Conservation (phyloP, 2,113 vertebrate genomes). For the Leptocoma aspasia region DNA sequence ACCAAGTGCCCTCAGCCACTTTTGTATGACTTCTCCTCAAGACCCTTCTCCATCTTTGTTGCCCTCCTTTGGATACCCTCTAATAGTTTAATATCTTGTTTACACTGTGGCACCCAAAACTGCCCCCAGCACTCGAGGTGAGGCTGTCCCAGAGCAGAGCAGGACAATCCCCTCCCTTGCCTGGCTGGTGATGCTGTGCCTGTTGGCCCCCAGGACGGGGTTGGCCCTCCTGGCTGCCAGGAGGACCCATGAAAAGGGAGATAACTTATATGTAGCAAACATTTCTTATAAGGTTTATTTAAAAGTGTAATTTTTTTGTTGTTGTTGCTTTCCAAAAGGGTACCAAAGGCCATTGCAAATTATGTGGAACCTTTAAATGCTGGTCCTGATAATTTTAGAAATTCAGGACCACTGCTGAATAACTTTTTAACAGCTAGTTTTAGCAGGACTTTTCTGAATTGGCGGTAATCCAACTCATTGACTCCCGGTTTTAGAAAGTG, state of each 20-base stretch:
- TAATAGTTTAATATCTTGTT: not conserved
- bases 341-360: not conserved
- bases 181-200: fast-evolving
- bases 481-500: not conserved
- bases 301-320: not conserved
- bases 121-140: not conserved
- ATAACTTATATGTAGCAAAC: not conserved
- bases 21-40: fast-evolving
- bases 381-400: not conserved
- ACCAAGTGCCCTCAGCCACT: fast-evolving
- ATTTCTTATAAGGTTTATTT: not conserved
- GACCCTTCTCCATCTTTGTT: not conserved
- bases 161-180: not conserved
- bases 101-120: fast-evolving
- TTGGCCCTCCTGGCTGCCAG: not conserved
- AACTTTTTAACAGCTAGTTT: not conserved
- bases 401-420: not conserved
- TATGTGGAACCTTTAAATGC: not conserved
- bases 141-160: not conserved
- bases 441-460: not conserved
- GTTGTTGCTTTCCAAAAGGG: not conserved
- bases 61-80: not conserved
- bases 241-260: not conserved
- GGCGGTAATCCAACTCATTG: not conserved
- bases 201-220: fast-evolving